A percentile compares a stretch with the other conserved stretches of the same genome.
phyloP scores from a whole-genome alignment of 1,140 invertebrate genomes.

The Lepidotrigona ventralis region DNA sequence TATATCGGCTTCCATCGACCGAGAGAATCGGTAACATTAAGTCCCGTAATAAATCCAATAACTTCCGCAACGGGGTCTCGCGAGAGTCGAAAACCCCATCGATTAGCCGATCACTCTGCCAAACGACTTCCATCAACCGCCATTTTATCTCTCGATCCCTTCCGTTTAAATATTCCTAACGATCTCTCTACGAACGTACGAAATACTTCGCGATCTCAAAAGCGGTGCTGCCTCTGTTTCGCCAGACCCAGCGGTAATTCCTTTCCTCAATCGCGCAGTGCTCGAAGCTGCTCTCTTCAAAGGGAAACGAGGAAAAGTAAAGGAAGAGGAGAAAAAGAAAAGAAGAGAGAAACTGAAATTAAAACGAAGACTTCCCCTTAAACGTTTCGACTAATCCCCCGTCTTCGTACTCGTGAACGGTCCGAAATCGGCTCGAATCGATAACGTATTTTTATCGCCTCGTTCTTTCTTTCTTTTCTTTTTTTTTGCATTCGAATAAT shows the following conservation, averaged over 20 bases:
- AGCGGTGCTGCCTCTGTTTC: not conserved
- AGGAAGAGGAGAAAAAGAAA: not conserved
- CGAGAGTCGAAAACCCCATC: not conserved
- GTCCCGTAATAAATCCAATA: not conserved
- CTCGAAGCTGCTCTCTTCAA: not conserved
- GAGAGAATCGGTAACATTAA: not conserved
- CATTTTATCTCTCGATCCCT: not conserved
- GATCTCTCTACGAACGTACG: not conserved
- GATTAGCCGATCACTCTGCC: not conserved
- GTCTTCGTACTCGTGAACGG: not conserved
- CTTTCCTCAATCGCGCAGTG: not conserved
- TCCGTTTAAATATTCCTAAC: not conserved
- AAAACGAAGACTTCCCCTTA: not conserved
- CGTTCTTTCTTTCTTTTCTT: not conserved
- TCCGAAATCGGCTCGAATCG: not conserved
- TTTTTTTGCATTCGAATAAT: conserved; percentile 35
- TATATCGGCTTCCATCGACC: not conserved
- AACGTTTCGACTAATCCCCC: not conserved
- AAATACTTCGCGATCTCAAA: not conserved
- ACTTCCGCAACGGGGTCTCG: not conserved
- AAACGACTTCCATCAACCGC: not conserved
- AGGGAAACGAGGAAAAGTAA: too few species aligned
- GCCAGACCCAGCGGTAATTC: not conserved
- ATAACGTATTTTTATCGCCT: conserved; percentile 40
- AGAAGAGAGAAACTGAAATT: too few species aligned